Evolutionary conservation across 1,140 invertebrate species (phyloP), one percentile per base, ranked within the genome.

Genomic region (Drosophila bipectinata): DNA sequence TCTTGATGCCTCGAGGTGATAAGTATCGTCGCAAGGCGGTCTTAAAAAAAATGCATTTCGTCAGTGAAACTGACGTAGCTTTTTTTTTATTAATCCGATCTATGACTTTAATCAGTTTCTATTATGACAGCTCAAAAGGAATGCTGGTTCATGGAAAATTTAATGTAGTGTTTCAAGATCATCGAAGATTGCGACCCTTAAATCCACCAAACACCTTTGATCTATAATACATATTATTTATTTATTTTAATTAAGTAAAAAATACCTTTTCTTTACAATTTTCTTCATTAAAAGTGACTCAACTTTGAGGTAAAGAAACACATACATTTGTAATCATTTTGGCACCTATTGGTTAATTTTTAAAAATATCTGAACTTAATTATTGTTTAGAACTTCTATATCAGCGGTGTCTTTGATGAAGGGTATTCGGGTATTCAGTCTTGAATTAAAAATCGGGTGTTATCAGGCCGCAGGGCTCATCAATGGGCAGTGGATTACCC

Each of bases 1-100:
- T 57, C 14, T 10, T 15, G 72, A 74, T 74, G 71, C 18, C 14
- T 57, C 18, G 21, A 4, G n/a, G 9, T 39, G 72, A 74, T 74
- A 57, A 74, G 55, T 4, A 39, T 3, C 18, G 12, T 1, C 15
- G 3, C 18, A 39, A 15, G 64, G 14, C 41, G 10, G 21, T 10
- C 18, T 44, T 62, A 24, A 3, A 53, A 56, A 47, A 18, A 47
- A 32, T 62, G 44, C 56, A 62, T 32, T 48, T 59, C 12, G 26
- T 18, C 18, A 45, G 7, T 8, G 7, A 26, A 45, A 9, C 45
- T 41, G 10, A 18, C 9, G 5, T 28, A 21, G 5, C 28, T 24
- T 48, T 32, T 14, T 14, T 72, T 18, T 0, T 12, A 44, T 4
- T 12, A 0, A 30, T 62, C 4, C 2, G 9, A 30, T 37, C 9